phyloP scores from a whole-genome alignment of 2,113 vertebrate genomes.

The Tetraodon nigroviridis region DNA sequence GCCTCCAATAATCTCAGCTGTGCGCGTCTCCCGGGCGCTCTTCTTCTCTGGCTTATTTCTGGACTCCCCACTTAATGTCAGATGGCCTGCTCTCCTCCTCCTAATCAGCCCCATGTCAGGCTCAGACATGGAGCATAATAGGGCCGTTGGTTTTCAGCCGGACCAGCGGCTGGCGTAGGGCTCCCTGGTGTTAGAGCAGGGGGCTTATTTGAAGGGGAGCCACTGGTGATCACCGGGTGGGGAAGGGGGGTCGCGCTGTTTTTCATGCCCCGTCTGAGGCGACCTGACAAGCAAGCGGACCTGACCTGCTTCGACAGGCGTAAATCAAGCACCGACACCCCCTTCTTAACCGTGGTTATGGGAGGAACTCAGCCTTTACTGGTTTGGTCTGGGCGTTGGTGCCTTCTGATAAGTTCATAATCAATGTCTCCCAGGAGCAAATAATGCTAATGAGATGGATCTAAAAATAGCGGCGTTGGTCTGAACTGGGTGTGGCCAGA shows the following conservation, averaged over 20 bases:
- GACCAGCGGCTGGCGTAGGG: not conserved
- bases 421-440: not conserved
- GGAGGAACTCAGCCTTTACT: no score
- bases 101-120: slow-evolving; percentile 30
- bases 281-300: no score
- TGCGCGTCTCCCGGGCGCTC: slow-evolving; percentile 28
- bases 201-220: no score
- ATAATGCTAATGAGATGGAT: slow-evolving; percentile 16
- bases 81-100: slow-evolving; percentile 12
- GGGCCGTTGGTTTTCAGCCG: slow-evolving; percentile 23
- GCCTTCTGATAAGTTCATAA: no score
- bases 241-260: no score
- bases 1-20: slow-evolving; percentile 13
- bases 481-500: slow-evolving; percentile 22
- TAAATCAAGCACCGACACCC: not conserved
- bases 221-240: no score
- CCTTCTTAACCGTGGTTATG: no score
- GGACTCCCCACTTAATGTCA: slow-evolving; percentile 32
- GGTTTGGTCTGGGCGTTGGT: no score
- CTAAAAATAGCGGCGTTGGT: slow-evolving; percentile 3
- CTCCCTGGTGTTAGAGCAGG: no score
- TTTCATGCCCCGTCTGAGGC: no score
- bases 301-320: no score
- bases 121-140: slow-evolving; percentile 50
- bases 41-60: slow-evolving; percentile 22